Conservation (phyloP, 2,888 invertebrate genomes). For the Barypeithes pellucidus region DNA sequence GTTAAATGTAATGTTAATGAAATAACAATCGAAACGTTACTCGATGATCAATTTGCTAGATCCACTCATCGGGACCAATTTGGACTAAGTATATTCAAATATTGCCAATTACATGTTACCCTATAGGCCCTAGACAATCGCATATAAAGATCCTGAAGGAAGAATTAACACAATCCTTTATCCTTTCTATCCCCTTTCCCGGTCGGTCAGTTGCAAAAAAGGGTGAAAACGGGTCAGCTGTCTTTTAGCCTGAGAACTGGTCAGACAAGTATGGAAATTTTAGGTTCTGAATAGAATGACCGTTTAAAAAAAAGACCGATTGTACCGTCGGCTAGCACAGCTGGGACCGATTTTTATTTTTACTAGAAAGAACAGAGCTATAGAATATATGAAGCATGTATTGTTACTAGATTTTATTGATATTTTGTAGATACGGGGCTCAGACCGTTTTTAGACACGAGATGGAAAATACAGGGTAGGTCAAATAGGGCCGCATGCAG, state of each 20-base stretch:
- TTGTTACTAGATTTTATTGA: not conserved
- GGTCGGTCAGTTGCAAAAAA: conserved; percentile 41
- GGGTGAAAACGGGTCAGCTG: conserved; percentile 47
- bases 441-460: too few relatives aligned
- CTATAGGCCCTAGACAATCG: too few relatives aligned
- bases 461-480: too few relatives aligned
- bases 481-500: too few relatives aligned
- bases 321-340: conserved; percentile 36
- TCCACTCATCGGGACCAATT: too few relatives aligned
- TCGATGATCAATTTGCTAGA: too few relatives aligned
- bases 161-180: not conserved
- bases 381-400: not conserved
- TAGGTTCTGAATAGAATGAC: conserved; percentile 37
- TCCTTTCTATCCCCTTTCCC: conserved; percentile 34
- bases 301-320: conserved; percentile 33
- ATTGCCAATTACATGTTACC: too few relatives aligned
- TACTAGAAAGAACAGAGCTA: conserved; percentile 3
- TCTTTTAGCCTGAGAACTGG: conserved; percentile 50
- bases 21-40: too few relatives aligned
- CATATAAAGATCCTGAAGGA: conserved; percentile 33
- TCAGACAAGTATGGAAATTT: conserved; percentile 51
- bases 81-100: too few relatives aligned
- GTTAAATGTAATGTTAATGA: too few relatives aligned
- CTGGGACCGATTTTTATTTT: conserved; percentile 33
- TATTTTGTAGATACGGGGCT: too few relatives aligned